phyloP scores from a whole-genome alignment of 1,140 invertebrate genomes.

The Drosophila nigromelanica region DNA sequence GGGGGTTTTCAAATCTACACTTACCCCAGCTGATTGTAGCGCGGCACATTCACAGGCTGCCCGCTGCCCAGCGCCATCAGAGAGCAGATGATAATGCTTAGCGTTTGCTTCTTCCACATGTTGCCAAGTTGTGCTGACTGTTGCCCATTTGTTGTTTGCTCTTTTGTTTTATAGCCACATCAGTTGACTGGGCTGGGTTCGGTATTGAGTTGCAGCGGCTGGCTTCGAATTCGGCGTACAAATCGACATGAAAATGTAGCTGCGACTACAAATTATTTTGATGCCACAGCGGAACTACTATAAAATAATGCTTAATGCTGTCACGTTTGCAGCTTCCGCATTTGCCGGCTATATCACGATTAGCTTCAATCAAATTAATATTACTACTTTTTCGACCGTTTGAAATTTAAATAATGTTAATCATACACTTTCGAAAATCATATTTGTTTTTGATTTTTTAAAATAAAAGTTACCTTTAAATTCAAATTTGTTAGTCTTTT shows the following conservation, averaged over 20 bases:
- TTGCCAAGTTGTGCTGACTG: constrained; percentile 45
- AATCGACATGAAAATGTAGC: constrained; percentile 59
- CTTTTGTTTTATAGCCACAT: constrained; percentile 59
- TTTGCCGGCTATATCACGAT: neutral
- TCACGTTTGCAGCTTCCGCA: constrained; percentile 19
- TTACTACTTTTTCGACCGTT: no score
- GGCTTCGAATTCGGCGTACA: constrained; percentile 50
- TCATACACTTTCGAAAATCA: no score
- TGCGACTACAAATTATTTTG: constrained; percentile 19
- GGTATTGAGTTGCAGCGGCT: constrained; percentile 23
- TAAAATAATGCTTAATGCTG: neutral
- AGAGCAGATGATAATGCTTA: constrained; percentile 28
- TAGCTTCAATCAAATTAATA: no score
- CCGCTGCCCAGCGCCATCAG: constrained; percentile 25
- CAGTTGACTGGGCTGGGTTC: constrained; percentile 12
- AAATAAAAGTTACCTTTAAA: no score
- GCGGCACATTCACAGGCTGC: constrained; percentile 39
- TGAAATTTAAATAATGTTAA: no score
- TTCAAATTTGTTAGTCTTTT: no score
- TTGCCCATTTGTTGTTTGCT: constrained; percentile 24
- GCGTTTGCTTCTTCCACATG: constrained; percentile 45
- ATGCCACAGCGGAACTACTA: constrained; percentile 52
- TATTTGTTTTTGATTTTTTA: no score
- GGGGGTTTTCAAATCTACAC: neutral
- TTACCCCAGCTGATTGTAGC: constrained; percentile 59